Percentiles rank a stretch among this genome's conserved stretches.
These are phyloP conservation scores for Choreutis nemorana DNA, from an alignment of 2,888 invertebrate species.

Conservation along the genomic window DNA sequence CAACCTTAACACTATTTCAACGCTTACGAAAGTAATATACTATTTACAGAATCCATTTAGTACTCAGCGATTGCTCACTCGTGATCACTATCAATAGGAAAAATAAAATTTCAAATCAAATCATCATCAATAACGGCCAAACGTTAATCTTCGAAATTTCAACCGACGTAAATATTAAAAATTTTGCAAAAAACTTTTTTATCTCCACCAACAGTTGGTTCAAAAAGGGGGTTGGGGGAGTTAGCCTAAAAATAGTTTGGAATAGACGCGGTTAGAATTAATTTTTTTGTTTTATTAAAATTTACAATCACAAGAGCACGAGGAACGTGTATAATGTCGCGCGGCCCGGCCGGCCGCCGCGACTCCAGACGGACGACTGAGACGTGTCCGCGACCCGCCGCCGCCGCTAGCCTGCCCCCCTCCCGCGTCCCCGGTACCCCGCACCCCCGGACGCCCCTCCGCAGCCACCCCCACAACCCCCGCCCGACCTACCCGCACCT, in stretches of 20 bases:
- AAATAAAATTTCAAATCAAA: slow-evolving; percentile 52
- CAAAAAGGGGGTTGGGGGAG: slow-evolving; percentile 44
- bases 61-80: slow-evolving; percentile 37
- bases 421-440: slow-evolving; percentile 16
- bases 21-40: slow-evolving; percentile 40
- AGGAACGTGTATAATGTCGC: slow-evolving; percentile 65
- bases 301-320: slow-evolving; percentile 67
- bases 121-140: slow-evolving; percentile 58
- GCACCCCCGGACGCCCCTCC: slow-evolving; percentile 20
- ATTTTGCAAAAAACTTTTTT: slow-evolving; percentile 55
- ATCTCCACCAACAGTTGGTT: slow-evolving; percentile 48
- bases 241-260: slow-evolving; percentile 60
- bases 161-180: slow-evolving; percentile 65
- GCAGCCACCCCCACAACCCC: slow-evolving; percentile 3
- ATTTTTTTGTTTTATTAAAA: slow-evolving; percentile 44
- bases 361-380: slow-evolving; percentile 67
- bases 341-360: slow-evolving; percentile 65
- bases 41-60: slow-evolving; percentile 9
- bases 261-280: slow-evolving; percentile 49
- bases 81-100: slow-evolving; percentile 34
- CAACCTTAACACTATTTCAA: slow-evolving; percentile 41
- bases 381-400: slow-evolving; percentile 37
- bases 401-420: slow-evolving; percentile 26
- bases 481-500: slow-evolving; percentile 1
- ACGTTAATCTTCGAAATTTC: slow-evolving; percentile 55